Percentiles rank a stretch among this genome's conserved stretches.
Conservation (phyloP, 2,888 invertebrate genomes). For the Ectobius pallidus region DNA sequence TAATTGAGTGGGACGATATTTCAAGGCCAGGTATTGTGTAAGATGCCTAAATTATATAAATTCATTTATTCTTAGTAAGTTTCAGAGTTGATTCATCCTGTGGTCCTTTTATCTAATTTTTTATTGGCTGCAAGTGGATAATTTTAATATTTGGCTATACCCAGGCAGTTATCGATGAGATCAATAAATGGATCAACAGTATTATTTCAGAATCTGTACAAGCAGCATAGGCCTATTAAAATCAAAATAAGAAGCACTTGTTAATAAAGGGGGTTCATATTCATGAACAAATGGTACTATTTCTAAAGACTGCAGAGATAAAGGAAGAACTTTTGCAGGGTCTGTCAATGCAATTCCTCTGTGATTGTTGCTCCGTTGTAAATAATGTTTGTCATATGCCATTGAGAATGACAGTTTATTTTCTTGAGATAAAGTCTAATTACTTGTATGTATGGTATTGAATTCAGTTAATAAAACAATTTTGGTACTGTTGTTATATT, state of each 20-base stretch:
- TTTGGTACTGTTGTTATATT: constrained; percentile 16
- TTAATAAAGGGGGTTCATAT: no score
- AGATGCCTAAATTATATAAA: no score
- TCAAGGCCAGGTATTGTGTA: no score
- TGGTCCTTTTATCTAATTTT: not conserved
- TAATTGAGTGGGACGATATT: no score
- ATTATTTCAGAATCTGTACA: not conserved
- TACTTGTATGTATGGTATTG: constrained; percentile 12
- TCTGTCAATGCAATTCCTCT: constrained; percentile 27
- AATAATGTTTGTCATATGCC: not conserved
- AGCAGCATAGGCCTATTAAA: no score
- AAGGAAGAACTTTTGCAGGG: no score
- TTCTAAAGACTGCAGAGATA: no score
- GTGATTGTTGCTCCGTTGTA: constrained; percentile 13
- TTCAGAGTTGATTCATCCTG: no score
- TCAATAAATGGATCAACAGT: not conserved
- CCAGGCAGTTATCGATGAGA: not conserved
- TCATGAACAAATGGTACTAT: no score
- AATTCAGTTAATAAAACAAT: constrained; percentile 7
- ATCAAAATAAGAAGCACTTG: no score
- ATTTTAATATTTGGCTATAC: not conserved
- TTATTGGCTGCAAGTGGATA: not conserved
- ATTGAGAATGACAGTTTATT: constrained; percentile 7
- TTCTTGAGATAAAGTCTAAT: not conserved
- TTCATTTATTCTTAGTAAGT: no score